Percentiles rank a stretch among this genome's conserved stretches.
phyloP scores from a whole-genome alignment of 2,888 invertebrate genomes.

The Hirtodrosophila duncani region DNA sequence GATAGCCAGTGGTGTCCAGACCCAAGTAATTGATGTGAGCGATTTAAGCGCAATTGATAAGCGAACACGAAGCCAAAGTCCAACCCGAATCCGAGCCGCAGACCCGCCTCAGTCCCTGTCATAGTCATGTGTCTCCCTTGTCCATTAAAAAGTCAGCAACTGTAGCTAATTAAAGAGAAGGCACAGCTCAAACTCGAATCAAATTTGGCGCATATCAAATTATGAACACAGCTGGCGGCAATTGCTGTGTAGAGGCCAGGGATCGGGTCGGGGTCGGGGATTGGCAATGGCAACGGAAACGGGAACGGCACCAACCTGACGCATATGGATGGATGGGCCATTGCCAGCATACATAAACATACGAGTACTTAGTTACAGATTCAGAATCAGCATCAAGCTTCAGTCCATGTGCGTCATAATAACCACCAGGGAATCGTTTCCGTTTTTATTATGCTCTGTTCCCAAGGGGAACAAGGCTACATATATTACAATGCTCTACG shows the following conservation, averaged over 20 bases:
- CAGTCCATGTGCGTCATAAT: constrained; percentile 53
- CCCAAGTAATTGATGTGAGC: constrained; percentile 59
- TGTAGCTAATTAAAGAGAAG: constrained; percentile 63
- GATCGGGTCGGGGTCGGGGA: background rate
- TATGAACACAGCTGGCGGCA: constrained; percentile 69
- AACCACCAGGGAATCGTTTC: constrained; percentile 48
- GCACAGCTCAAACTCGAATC: constrained; percentile 59
- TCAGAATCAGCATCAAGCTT: constrained; percentile 14
- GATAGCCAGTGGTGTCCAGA: constrained; percentile 27
- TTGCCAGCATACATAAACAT: constrained; percentile 2
- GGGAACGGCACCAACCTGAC: constrained; percentile 50
- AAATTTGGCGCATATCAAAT: constrained; percentile 69
- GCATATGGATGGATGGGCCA: constrained; percentile 38
- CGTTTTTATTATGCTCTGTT: background rate
- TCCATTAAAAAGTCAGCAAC: constrained; percentile 70
- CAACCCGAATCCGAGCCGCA: constrained; percentile 22
- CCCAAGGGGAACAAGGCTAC: constrained; percentile 5
- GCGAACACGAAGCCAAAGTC: constrained; percentile 18
- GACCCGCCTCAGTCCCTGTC: background rate
- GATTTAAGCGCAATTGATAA: constrained; percentile 67
- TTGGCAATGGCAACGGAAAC: background rate
- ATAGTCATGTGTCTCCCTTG: constrained; percentile 30
- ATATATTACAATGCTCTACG: too few relatives aligned
- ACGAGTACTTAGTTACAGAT: too few relatives aligned
- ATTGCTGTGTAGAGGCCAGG: constrained; percentile 34